These are phyloP conservation scores for Eudasyphora cyanicolor DNA, from an alignment of 2,888 invertebrate species.

Conservation along the genomic window DNA sequence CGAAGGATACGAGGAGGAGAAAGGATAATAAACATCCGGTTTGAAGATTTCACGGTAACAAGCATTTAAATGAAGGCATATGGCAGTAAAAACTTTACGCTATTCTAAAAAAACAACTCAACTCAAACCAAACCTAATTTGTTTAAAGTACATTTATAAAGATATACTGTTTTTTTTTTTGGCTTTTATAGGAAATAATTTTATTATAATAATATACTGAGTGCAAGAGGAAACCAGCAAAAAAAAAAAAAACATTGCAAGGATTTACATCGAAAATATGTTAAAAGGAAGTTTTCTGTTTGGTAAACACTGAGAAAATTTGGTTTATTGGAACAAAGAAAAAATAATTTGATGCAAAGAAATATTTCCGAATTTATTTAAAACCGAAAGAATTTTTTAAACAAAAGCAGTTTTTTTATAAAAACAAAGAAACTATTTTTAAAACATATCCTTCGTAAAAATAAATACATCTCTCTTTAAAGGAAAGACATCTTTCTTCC, in stretches of 20 bases:
- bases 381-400: too few relatives aligned
- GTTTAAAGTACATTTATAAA: not conserved
- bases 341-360: too few relatives aligned
- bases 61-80: not conserved
- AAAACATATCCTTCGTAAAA: too few relatives aligned
- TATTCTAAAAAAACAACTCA: not conserved
- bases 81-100: not conserved
- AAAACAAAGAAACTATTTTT: too few relatives aligned
- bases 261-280: not conserved
- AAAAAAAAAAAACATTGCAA: not conserved
- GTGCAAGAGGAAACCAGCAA: too few relatives aligned
- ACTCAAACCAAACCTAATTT: not conserved
- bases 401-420: too few relatives aligned
- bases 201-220: not conserved
- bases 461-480: too few relatives aligned
- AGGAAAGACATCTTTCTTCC: too few relatives aligned
- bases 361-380: too few relatives aligned
- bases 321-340: too few relatives aligned
- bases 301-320: too few relatives aligned
- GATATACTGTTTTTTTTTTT: not conserved
- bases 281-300: too few relatives aligned
- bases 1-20: not conserved
- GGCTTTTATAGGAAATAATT: not conserved
- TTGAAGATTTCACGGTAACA: constrained; percentile 3
- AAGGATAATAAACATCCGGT: constrained; percentile 18